Conservation (phyloP, 2,113 vertebrate genomes). For the Atlantisia rogersi region DNA sequence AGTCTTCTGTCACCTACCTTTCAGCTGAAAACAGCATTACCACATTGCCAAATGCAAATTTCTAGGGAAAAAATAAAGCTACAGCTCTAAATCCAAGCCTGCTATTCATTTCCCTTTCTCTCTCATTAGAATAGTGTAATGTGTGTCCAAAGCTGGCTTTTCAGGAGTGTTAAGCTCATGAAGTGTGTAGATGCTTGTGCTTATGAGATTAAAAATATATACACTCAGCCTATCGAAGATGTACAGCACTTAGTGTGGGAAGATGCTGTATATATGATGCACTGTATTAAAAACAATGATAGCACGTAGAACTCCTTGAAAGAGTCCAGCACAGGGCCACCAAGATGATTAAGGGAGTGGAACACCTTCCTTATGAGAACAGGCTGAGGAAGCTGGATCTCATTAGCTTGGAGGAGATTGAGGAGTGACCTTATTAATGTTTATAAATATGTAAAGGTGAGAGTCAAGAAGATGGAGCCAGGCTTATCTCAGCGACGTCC, state of each 20-base stretch:
- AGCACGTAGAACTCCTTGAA: too few species aligned
- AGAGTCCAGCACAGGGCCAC: too few species aligned
- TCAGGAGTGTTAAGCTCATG: neutral
- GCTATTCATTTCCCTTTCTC: neutral
- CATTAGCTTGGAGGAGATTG: too few species aligned
- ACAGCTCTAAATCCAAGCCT: neutral
- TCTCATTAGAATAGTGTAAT: neutral
- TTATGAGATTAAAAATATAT: neutral
- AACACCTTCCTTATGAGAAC: too few species aligned
- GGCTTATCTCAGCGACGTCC: too few species aligned
- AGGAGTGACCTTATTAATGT: too few species aligned
- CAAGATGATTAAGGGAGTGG: too few species aligned
- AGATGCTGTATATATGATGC: neutral
- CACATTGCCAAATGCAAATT: neutral
- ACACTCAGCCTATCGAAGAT: neutral
- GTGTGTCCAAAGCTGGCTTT: neutral
- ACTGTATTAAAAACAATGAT: neutral
- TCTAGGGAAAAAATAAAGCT: neutral
- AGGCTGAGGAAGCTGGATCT: too few species aligned
- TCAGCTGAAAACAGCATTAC: neutral
- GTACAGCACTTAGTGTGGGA: neutral
- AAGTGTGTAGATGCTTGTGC: neutral
- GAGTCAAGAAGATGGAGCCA: too few species aligned
- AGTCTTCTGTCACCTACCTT: neutral
- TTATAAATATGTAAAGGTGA: too few species aligned